These are phyloP conservation scores for Amorpha juglandis DNA, from an alignment of 2,888 invertebrate genomes.

Conservation along the genomic window DNA sequence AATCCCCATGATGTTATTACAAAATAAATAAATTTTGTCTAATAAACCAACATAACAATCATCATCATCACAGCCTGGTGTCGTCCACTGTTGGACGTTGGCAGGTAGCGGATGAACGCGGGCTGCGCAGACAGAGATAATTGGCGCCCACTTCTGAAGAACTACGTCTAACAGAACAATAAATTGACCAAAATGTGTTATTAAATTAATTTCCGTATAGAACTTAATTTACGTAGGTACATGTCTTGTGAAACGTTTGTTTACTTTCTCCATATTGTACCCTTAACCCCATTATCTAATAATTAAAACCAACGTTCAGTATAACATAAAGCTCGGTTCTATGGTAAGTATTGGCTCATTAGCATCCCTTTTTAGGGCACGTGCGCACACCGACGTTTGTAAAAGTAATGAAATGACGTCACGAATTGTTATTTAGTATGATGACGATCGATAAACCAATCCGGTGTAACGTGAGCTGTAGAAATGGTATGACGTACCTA, in stretches of 20 bases:
- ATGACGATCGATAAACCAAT: slow-evolving; percentile 59
- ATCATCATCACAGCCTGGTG: no score
- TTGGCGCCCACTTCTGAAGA: no score
- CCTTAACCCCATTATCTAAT: neutral
- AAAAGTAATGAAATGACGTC: slow-evolving; percentile 62
- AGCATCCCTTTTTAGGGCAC: slow-evolving; percentile 58
- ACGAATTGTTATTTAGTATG: slow-evolving; percentile 64
- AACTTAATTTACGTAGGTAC: no score
- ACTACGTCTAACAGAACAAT: no score
- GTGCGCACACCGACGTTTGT: slow-evolving; percentile 57
- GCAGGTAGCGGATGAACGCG: no score
- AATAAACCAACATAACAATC: no score
- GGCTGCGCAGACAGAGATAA: no score
- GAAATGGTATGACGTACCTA: slow-evolving; percentile 51
- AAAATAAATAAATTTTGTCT: no score
- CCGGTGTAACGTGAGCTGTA: slow-evolving; percentile 56
- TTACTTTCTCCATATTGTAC: neutral
- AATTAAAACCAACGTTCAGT: slow-evolving; percentile 9
- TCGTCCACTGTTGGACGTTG: no score
- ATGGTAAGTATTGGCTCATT: slow-evolving; percentile 55
- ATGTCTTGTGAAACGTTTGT: neutral
- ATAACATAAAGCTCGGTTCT: slow-evolving; percentile 3
- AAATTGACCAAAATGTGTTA: no score
- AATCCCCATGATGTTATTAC: no score
- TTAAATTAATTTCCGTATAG: neutral